Percentiles rank a stretch among this genome's conserved stretches.
Evolutionary conservation across 2,113 vertebrate species (phyloP).

Genomic region (Carassius gibelio): DNA sequence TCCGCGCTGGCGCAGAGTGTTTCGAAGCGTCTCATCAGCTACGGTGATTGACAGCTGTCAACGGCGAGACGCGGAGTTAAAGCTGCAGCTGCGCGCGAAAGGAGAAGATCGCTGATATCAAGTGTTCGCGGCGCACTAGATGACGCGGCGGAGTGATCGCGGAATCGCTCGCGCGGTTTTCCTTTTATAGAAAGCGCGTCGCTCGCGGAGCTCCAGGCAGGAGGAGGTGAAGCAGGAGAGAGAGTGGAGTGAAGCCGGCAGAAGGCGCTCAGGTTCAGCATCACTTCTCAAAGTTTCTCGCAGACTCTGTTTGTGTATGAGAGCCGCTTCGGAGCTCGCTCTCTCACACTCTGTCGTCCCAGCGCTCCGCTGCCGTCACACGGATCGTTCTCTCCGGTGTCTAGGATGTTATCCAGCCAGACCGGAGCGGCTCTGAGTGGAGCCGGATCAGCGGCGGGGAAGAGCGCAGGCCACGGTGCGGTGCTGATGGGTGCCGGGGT

Average conservation of each 20-base stretch:
- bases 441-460: conserved; percentile 74
- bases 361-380: conserved; percentile 48
- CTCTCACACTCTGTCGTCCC: conserved; percentile 10
- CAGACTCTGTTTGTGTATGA: conserved; percentile 69
- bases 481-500: conserved; percentile 72
- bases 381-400: conserved; percentile 51
- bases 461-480: conserved; percentile 67
- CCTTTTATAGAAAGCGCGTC: conserved; percentile 79
- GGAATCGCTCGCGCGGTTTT: conserved; percentile 64
- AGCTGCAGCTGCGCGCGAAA: fast-evolving
- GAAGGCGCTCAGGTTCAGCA: conserved; percentile 55
- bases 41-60: conserved; percentile 7
- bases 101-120: not conserved
- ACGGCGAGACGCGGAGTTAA: not conserved
- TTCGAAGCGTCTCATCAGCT: not conserved
- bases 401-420: conserved; percentile 88
- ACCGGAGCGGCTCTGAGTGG: conserved; percentile 80
- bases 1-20: conserved; percentile 53
- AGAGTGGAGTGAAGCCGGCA: conserved; percentile 58
- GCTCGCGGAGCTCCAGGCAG: conserved; percentile 68
- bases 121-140: conserved; percentile 63
- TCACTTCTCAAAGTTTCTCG: conserved; percentile 72
- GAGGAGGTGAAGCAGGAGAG: conserved; percentile 62
- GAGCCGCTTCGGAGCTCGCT: conserved; percentile 24
- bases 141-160: conserved; percentile 65